Evolutionary conservation across 2,888 invertebrate genomes (phyloP).

Genomic region (Dynastes grantii): DNA sequence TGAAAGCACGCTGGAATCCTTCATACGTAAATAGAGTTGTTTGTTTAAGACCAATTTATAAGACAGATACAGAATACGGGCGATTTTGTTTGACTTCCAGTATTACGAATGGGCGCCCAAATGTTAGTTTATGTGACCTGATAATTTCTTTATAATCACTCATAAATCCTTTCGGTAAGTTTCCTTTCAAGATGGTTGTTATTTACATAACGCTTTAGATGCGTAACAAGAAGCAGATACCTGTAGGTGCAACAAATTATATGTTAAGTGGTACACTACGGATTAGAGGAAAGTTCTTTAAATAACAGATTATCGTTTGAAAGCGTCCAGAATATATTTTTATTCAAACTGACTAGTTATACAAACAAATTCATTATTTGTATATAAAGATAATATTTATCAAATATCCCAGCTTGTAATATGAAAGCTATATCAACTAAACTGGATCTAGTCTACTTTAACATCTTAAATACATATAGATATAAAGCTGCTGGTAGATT

Average conservation of each 20-base stretch:
- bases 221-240: neutral
- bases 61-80: conserved; percentile 23
- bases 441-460: too few relatives aligned
- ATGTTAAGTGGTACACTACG: neutral
- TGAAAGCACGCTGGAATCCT: conserved; percentile 49
- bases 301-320: too few relatives aligned
- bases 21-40: conserved; percentile 55
- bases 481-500: too few relatives aligned
- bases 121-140: conserved; percentile 49
- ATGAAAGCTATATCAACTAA: too few relatives aligned
- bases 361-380: too few relatives aligned
- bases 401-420: too few relatives aligned
- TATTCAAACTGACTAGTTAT: too few relatives aligned
- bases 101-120: conserved; percentile 33
- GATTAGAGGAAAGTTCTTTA: too few relatives aligned
- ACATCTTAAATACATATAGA: too few relatives aligned
- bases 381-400: too few relatives aligned
- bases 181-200: conserved; percentile 38
- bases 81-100: conserved; percentile 34
- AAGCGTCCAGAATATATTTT: too few relatives aligned
- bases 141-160: conserved; percentile 54
- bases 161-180: conserved; percentile 38
- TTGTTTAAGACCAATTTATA: conserved; percentile 50
- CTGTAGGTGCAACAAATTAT: neutral
- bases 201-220: conserved; percentile 25